A percentile compares a stretch with the other conserved stretches of the same genome.
phyloP scores from a whole-genome alignment of 2,888 invertebrate species.

The Heliconius sara region DNA sequence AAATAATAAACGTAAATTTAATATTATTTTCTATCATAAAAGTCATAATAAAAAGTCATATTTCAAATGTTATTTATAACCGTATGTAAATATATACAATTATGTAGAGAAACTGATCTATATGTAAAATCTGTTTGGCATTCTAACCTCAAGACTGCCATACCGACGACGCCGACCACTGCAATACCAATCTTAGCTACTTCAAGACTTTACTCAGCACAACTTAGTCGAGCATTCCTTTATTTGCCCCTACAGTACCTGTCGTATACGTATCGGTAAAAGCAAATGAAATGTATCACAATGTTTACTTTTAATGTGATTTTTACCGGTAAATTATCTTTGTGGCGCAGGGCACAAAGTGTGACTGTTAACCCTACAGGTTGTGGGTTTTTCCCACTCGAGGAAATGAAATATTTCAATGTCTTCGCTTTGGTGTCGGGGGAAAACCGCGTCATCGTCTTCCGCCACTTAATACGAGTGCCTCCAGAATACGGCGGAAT shows the following conservation, averaged over 20 bases:
- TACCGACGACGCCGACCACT: slow-evolving; percentile 1
- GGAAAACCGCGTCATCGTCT: too few relatives aligned
- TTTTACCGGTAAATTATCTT: background rate
- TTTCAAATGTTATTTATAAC: background rate
- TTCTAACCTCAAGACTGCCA: background rate
- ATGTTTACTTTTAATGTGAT: background rate
- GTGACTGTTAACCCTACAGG: too few relatives aligned
- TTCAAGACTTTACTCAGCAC: slow-evolving; percentile 19
- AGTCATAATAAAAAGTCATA: background rate
- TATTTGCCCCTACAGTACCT: background rate
- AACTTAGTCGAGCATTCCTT: slow-evolving; percentile 6
- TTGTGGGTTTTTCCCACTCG: too few relatives aligned
- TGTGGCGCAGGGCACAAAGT: too few relatives aligned
- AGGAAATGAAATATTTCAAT: too few relatives aligned
- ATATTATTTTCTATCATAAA: background rate
- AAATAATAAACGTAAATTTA: too few relatives aligned
- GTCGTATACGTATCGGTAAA: background rate
- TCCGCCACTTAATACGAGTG: too few relatives aligned
- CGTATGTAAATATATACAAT: background rate
- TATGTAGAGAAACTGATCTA: background rate
- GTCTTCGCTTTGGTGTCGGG: too few relatives aligned
- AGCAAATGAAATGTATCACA: background rate
- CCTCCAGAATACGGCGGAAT: too few relatives aligned
- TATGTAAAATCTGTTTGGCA: slow-evolving; percentile 18
- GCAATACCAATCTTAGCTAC: slow-evolving; percentile 16